Conservation (phyloP, 1,140 invertebrate genomes). For the Drosophila sp. region DNA sequence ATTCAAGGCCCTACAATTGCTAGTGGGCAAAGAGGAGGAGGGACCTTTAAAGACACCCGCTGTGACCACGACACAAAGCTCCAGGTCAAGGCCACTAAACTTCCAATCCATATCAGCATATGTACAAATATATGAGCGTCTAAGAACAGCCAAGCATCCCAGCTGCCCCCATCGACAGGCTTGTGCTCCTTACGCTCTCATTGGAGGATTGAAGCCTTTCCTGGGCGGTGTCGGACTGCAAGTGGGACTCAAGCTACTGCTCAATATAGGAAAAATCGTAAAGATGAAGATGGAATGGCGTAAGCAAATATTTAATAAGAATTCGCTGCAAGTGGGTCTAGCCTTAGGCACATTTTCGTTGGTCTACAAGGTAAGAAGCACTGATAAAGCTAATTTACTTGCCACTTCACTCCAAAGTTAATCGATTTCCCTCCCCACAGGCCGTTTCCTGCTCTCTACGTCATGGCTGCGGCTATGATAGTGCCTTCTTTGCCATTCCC, state of each 20-base stretch:
- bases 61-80: conserved; percentile 24
- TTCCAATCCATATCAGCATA: conserved; percentile 42
- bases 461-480: conserved; percentile 84
- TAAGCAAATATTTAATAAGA: conserved; percentile 84
- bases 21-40: conserved; percentile 86
- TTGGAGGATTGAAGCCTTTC: conserved; percentile 85
- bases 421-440: conserved; percentile 47
- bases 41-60: conserved; percentile 51
- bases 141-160: conserved; percentile 82
- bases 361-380: conserved; percentile 85
- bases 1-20: conserved; percentile 86
- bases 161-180: conserved; percentile 86
- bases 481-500: conserved; percentile 85
- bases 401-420: background rate
- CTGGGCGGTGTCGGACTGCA: conserved; percentile 85
- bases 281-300: conserved; percentile 84
- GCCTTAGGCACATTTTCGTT: conserved; percentile 86
- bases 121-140: conserved; percentile 52
- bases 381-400: no score
- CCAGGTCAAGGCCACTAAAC: conserved; percentile 16
- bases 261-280: conserved; percentile 83
- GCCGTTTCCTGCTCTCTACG: conserved; percentile 85
- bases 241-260: conserved; percentile 84
- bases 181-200: conserved; percentile 85
- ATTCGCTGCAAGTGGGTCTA: conserved; percentile 85